Percentiles rank a stretch among this genome's conserved stretches.
Conservation (phyloP, 2,113 vertebrate species). For the Pyrgilauda ruficollis region DNA sequence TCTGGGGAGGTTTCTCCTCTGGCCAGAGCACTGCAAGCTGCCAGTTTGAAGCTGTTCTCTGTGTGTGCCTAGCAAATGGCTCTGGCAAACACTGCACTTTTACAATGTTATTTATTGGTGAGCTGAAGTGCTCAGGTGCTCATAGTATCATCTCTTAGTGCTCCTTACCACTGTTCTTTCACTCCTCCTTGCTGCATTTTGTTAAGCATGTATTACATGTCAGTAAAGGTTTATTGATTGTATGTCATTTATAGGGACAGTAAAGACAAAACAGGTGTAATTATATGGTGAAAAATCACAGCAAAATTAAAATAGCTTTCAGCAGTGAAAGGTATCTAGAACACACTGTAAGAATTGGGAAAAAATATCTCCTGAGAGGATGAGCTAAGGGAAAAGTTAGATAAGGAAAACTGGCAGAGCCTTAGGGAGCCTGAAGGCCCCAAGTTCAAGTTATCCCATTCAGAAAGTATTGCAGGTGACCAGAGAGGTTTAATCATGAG, state of each 20-base stretch:
- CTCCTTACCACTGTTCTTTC: neutral
- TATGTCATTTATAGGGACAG: neutral
- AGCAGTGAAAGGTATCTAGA: neutral
- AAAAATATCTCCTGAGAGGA: neutral
- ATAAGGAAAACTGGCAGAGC: neutral
- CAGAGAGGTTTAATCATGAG: slow-evolving; percentile 43
- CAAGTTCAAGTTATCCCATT: slow-evolving; percentile 17
- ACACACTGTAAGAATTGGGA: neutral
- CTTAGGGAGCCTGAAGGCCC: neutral
- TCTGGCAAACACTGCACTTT: neutral
- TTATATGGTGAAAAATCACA: neutral
- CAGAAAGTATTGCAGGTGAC: neutral
- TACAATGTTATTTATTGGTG: neutral
- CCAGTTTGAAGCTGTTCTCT: neutral
- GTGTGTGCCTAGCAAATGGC: neutral
- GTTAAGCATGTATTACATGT: neutral
- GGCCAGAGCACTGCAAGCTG: neutral
- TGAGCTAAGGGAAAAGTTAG: neutral
- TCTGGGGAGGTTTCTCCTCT: neutral
- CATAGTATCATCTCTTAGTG: neutral
- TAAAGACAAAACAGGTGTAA: neutral
- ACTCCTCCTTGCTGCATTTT: neutral
- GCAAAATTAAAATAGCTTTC: neutral
- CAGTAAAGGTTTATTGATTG: neutral
- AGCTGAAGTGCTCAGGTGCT: neutral